A percentile compares a stretch with the other conserved stretches of the same genome.
Evolutionary conservation across 2,888 invertebrate species (phyloP).

Genomic region (Patella caerulea): DNA sequence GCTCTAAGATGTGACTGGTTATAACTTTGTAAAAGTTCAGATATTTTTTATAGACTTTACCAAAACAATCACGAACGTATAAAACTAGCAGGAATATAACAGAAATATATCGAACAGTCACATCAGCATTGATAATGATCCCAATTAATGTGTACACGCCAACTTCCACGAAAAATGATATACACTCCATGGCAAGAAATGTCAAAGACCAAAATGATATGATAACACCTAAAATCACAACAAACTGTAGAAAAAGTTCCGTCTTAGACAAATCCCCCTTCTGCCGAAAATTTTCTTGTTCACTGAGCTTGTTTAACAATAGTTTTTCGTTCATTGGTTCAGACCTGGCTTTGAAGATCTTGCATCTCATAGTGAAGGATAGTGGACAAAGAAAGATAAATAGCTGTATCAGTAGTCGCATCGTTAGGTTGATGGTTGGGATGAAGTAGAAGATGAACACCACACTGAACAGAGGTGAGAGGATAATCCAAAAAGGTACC

Average conservation of each 20-base stretch:
- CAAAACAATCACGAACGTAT: conserved; percentile 62
- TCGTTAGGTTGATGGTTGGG: conserved; percentile 60
- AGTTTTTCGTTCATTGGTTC: conserved; percentile 19
- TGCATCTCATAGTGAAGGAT: conserved; percentile 9
- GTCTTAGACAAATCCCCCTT: conserved; percentile 30
- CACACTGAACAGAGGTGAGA: conserved; percentile 48
- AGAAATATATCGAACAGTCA: conserved; percentile 57
- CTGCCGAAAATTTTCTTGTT: conserved; percentile 36
- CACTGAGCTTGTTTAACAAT: conserved; percentile 32
- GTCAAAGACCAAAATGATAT: conserved; percentile 55
- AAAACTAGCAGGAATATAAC: conserved; percentile 54
- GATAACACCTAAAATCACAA: conserved; percentile 49
- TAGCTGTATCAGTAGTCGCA: conserved; percentile 55
- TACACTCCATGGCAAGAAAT: conserved; percentile 59
- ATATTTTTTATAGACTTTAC: conserved; percentile 59
- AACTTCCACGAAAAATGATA: conserved; percentile 65
- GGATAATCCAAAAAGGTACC: conserved; percentile 51
- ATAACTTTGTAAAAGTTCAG: conserved; percentile 58
- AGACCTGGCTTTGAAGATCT: neutral
- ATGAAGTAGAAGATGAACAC: conserved; percentile 59
- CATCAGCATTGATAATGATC: conserved; percentile 61
- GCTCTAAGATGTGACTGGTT: conserved; percentile 25
- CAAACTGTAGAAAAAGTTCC: conserved; percentile 34
- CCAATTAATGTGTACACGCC: conserved; percentile 64
- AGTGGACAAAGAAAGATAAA: conserved; percentile 47